Evolutionary conservation across 1,140 invertebrate genomes (phyloP).

Genomic region (Drosophila gunungcola): DNA sequence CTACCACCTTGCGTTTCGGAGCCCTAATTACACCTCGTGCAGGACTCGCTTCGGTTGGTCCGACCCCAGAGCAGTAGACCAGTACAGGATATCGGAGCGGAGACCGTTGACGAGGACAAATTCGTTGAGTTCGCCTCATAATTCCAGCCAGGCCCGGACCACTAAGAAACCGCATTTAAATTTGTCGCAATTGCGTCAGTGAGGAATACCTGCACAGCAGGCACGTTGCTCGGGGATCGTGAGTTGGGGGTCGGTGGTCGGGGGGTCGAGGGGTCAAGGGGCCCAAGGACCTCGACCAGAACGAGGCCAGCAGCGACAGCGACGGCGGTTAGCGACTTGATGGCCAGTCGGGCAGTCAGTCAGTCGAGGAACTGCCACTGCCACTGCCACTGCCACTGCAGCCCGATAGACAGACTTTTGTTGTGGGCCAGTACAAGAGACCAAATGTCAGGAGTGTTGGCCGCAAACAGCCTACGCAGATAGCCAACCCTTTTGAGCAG

Average conservation of each 20-base stretch:
- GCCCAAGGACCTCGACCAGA: conserved; percentile 30
- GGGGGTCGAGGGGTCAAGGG: conserved; percentile 5
- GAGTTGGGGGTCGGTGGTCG: neutral
- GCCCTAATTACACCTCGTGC: conserved; percentile 13
- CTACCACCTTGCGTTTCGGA: conserved; percentile 4
- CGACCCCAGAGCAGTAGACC: conserved; percentile 10
- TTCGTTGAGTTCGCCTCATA: conserved; percentile 43
- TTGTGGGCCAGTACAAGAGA: conserved; percentile 57
- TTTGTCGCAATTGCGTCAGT: conserved; percentile 82
- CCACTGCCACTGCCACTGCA: conserved; percentile 15
- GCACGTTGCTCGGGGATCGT: neutral
- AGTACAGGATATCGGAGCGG: conserved; percentile 32
- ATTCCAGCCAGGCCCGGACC: conserved; percentile 28
- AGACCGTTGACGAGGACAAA: conserved; percentile 53
- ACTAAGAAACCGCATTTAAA: conserved; percentile 77
- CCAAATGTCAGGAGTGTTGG: conserved; percentile 76
- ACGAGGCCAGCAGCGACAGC: conserved; percentile 38
- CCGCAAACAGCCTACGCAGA: conserved; percentile 51
- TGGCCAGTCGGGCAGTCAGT: conserved; percentile 60
- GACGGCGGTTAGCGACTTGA: conserved; percentile 73
- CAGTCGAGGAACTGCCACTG: conserved; percentile 30
- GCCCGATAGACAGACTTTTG: conserved; percentile 52
- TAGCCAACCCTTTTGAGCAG: conserved; percentile 32
- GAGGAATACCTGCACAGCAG: conserved; percentile 64
- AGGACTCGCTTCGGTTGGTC: conserved; percentile 10